Evolutionary conservation across 2,888 invertebrate genomes (phyloP).

Genomic region (Ectemnius lituratus): DNA sequence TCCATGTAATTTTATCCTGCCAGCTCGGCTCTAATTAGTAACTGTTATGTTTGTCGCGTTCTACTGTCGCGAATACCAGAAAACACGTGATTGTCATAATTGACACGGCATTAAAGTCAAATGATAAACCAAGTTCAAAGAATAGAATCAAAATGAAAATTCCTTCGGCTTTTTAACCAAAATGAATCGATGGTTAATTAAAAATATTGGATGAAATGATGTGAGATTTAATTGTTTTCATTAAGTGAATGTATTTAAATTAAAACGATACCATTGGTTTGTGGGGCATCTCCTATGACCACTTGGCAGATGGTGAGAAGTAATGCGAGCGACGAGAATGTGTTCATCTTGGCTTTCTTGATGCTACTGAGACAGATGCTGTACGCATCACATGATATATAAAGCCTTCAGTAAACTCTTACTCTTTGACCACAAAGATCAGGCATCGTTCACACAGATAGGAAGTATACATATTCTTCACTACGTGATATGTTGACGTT

Average conservation of each 20-base stretch:
- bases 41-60: not conserved
- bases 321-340: not conserved
- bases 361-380: slow-evolving; percentile 6
- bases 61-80: no score
- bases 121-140: no score
- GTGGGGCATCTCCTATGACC: not conserved
- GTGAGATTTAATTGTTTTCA: no score
- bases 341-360: slow-evolving; percentile 18
- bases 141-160: no score
- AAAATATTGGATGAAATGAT: no score
- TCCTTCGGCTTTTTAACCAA: no score
- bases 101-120: no score
- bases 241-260: not conserved
- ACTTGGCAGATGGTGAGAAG: not conserved
- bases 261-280: not conserved
- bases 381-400: slow-evolving; percentile 10
- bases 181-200: no score
- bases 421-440: not conserved
- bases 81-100: no score
- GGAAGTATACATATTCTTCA: not conserved
- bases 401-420: not conserved
- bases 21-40: not conserved
- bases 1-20: not conserved
- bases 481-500: not conserved
- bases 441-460: not conserved